These are phyloP conservation scores for Xerus inauris DNA, from an alignment of 2,113 vertebrate genomes.

Conservation along the genomic window DNA sequence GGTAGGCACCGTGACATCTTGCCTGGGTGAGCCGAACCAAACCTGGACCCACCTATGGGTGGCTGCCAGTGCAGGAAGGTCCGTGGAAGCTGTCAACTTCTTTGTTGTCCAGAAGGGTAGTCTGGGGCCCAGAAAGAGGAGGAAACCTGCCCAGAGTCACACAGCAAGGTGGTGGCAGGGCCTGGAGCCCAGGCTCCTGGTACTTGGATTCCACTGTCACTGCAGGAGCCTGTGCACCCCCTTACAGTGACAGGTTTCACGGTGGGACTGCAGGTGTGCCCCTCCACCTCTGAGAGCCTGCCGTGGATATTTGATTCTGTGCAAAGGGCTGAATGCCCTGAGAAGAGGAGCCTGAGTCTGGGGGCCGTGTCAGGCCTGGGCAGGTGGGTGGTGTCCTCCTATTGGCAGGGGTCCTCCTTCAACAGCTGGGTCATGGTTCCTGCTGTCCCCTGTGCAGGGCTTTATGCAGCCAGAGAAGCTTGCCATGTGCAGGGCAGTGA, in stretches of 20 bases:
- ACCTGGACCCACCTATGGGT: not conserved
- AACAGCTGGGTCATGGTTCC: not conserved
- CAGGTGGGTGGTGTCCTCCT: not conserved
- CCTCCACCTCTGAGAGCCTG: fast-evolving
- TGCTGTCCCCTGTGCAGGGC: no score
- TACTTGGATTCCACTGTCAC: fast-evolving
- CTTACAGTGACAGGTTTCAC: fast-evolving
- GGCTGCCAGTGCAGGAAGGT: not conserved
- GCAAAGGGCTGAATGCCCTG: not conserved
- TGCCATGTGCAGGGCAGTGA: fast-evolving
- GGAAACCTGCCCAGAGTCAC: not conserved
- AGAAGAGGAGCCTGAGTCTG: not conserved
- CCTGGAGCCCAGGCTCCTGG: not conserved
- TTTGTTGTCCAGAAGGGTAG: not conserved
- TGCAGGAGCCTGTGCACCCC: not conserved
- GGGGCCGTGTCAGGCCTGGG: not conserved
- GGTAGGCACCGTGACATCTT: not conserved
- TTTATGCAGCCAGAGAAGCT: fast-evolving
- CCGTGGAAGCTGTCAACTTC: not conserved
- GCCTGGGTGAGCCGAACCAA: not conserved
- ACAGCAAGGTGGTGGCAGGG: not conserved
- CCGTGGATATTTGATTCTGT: not conserved
- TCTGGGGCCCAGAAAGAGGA: not conserved
- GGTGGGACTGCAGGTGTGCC: not conserved
- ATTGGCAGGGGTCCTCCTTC: not conserved